Evolutionary conservation across 2,797 vertebrate species (phyloP).

Genomic region (Antrozous pallidus): DNA sequence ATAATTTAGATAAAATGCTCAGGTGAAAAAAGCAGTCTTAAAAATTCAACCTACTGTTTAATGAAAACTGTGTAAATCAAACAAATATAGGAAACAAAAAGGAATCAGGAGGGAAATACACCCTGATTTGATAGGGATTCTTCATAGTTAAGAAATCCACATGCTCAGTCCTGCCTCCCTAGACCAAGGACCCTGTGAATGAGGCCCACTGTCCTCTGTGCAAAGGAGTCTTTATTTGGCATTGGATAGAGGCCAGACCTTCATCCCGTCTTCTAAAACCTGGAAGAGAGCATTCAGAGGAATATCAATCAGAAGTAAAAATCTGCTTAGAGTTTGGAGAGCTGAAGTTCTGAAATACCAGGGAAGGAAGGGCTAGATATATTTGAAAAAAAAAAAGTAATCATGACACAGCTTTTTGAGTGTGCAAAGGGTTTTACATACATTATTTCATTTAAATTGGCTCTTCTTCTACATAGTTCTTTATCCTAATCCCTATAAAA

Average conservation of each 20-base stretch:
- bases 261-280: not conserved
- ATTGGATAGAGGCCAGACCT: not conserved
- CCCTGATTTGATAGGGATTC: not conserved
- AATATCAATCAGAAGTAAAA: not conserved
- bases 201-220: not conserved
- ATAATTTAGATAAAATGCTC: not conserved
- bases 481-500: not conserved
- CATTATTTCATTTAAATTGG: not conserved
- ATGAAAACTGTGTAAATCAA: not conserved
- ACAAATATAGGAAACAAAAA: not conserved
- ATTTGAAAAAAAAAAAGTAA: not conserved
- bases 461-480: not conserved
- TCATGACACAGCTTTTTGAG: not conserved
- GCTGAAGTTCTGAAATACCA: not conserved
- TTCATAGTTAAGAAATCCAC: not conserved
- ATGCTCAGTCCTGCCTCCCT: not conserved
- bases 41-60: not conserved
- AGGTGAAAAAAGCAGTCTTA: not conserved
- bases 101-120: not conserved
- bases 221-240: constrained; percentile 35
- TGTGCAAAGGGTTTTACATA: not conserved
- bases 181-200: not conserved
- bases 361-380: not conserved
- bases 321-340: not conserved
- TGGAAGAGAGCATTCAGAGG: not conserved